Percentiles rank a stretch among this genome's conserved stretches.
Evolutionary conservation across 2,797 vertebrate species (phyloP).

Genomic region (Rhinophrynus dorsalis): DNA sequence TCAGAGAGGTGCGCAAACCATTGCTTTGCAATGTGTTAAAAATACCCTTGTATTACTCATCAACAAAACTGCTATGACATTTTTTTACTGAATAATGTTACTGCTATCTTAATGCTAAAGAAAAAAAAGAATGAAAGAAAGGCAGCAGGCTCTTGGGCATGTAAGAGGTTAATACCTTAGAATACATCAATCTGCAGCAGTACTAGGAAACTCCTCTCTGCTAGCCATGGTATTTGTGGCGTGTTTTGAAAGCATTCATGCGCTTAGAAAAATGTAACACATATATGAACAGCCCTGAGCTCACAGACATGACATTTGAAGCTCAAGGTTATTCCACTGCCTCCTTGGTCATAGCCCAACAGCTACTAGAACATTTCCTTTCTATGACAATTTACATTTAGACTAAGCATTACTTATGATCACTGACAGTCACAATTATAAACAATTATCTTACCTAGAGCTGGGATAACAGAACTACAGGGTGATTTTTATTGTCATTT

Average conservation of each 20-base stretch:
- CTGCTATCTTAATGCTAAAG: too few species aligned
- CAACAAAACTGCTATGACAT: too few species aligned
- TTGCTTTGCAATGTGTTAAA: too few species aligned
- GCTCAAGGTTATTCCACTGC: conserved; percentile 53
- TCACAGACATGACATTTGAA: conserved; percentile 32
- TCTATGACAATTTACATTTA: conserved; percentile 20
- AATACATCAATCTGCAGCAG: conserved; percentile 27
- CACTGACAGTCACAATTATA: background rate
- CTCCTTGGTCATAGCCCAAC: conserved; percentile 27
- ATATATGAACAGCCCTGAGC: conserved; percentile 40
- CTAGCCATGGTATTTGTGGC: conserved; percentile 22
- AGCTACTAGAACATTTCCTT: conserved; percentile 46
- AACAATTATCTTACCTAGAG: conserved; percentile 30
- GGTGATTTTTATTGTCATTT: background rate
- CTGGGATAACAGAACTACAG: background rate
- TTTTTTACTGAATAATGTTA: too few species aligned
- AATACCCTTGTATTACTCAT: too few species aligned
- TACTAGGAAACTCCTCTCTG: conserved; percentile 16
- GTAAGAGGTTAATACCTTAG: conserved; percentile 26
- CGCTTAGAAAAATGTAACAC: conserved; percentile 43
- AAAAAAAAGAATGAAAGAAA: too few species aligned
- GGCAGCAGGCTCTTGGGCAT: background rate
- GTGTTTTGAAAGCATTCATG: conserved; percentile 46
- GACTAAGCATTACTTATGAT: background rate
- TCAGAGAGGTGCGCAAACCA: too few species aligned